A percentile compares a stretch with the other conserved stretches of the same genome.
phyloP scores from a whole-genome alignment of 2,797 vertebrate species.

The Pantherophis vulpinus region DNA sequence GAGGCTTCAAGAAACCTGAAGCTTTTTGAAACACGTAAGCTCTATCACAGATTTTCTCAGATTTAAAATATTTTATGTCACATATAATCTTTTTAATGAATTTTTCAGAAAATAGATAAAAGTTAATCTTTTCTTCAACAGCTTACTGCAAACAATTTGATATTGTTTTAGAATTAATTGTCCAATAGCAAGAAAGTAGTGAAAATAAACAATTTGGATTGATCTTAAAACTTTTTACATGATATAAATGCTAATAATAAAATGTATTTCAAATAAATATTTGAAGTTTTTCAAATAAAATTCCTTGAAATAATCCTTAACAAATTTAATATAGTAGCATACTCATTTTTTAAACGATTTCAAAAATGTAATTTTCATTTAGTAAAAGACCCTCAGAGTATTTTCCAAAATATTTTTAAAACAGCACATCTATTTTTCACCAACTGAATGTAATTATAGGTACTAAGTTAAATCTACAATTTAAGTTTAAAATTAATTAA shows the following conservation, averaged over 20 bases:
- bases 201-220: background rate
- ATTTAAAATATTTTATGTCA: background rate
- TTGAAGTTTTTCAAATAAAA: conserved; percentile 24
- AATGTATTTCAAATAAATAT: conserved; percentile 50
- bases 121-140: background rate
- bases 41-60: background rate
- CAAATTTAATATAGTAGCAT: conserved; percentile 44
- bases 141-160: background rate
- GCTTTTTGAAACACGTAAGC: background rate
- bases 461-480: background rate
- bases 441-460: background rate
- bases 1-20: background rate
- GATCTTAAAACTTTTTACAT: conserved; percentile 40
- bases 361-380: conserved; percentile 6
- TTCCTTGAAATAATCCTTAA: conserved; percentile 48
- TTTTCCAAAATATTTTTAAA: background rate
- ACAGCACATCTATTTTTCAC: background rate
- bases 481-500: background rate
- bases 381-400: background rate
- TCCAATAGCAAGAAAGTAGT: accelerated
- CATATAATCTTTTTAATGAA: background rate
- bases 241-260: background rate
- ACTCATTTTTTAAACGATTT: conserved; percentile 9
- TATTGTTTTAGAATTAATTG: conserved; percentile 19
- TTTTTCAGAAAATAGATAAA: background rate